Base-by-base conservation (phyloP, 2,888 invertebrate genomes). In the Drosophila anomalipes region DNA sequence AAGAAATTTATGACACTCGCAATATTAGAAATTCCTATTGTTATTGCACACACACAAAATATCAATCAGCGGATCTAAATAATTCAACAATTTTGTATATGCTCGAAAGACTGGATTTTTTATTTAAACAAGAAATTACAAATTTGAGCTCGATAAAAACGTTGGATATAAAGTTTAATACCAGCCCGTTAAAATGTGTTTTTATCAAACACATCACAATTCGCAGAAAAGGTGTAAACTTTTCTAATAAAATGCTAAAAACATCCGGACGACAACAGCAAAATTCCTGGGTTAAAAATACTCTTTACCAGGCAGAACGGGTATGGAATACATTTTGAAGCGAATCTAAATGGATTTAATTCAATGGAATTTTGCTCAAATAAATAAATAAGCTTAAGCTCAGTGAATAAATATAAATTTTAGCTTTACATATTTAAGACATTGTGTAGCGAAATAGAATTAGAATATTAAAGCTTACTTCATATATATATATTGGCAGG, bases 221-320 rank as follows among this genome's bases (percentile, higher is more conserved):
- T 52, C 39, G 16, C 30, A 32, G 32, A 37, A 71, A 54, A 77
- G 60, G 72, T 77, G 62, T 60, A 66, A 82, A 83, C 65, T 88
- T 83, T 80, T 66, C 63, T 60, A 82, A 83, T 84, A 82, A 73
- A 87, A 64, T 44, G 52, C 64, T 66, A 39, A 74, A 73, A 65
- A 52, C 74, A 66, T 56, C 65, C 65, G 65, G 47, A 2, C 39
- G 41, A 72, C 16, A 58, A 33, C 22, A 28, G 30, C 33, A 52
- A 52, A 53, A 30, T 41, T n/a, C 28, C 37, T 1, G 37, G 10
- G 16, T 4, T 9, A 10, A 3, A 47, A 41, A 72, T 65, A 73
- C 39, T 58, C 58, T 30, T 2, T 35, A 5, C 0, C 9, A 0
- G 4, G 10, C 22, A 1, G 30, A 35, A 0, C 2, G 26, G 19